Base-by-base conservation (phyloP, 2,113 vertebrate species). In the Pimephales promelas region DNA sequence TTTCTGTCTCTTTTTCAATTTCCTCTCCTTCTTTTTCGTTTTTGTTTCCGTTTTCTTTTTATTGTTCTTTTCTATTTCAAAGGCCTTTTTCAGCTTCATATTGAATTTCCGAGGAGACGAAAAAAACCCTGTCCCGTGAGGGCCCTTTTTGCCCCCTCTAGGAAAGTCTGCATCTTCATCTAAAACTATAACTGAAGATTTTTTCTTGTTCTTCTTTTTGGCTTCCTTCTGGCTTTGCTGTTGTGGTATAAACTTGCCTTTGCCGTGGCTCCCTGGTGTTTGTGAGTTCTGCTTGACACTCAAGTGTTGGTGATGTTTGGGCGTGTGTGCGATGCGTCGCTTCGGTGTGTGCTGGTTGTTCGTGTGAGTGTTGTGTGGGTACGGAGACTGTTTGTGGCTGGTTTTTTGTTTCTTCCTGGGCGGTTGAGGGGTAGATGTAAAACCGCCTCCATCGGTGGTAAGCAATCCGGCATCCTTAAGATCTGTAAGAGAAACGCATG, bases 361-460 rank as follows among this genome's bases (percentile, higher is more conserved):
- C 26, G 14, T 74, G 11, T 36, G 52, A 10, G 71, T 49, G 3
- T 22, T 54, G 49, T 77, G 2, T 52, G 8, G 40, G 54, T 56
- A 70, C 80, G n/a, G 83, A 49, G 79, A 71, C 40, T 79, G 52
- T 82, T 86, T 66, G 40, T 77, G 14, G 84, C 3, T 80, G 82
- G 52, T 75, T 88, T 90, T 93, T 80, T 40, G 90, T 87, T 88
- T 94, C 89, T 94, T 95, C n/a, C 45, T 86, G 2, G 88, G 88
- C 0, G 89, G 92, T 31, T 70, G 89, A 14, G 4, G 26, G 54
- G 75, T 14, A 14, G 0, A 13, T 20, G 62, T 3, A 13, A 64
- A 36, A 85, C 59, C 59, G 10, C 22, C 70, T 20, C n/a, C 28
- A 4, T 24, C 1, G 47, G 5, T 2, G 1, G 54, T 61, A 18